A percentile compares a stretch with the other conserved stretches of the same genome.
phyloP scores from a whole-genome alignment of 1,140 invertebrate genomes.

The Probaryconus sp. region DNA sequence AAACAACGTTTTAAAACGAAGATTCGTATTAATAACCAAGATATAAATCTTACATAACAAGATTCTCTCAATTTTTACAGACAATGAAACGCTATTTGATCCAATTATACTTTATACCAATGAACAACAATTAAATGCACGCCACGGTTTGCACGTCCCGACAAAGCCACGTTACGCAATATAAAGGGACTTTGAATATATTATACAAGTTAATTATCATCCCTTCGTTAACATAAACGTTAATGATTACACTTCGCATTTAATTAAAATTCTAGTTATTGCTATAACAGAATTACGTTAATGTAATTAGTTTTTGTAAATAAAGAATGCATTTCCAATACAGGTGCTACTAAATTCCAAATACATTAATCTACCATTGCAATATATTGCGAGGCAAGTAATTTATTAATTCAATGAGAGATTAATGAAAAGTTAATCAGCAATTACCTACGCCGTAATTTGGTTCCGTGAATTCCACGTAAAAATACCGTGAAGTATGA shows the following conservation, averaged over 20 bases:
- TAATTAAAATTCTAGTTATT: conserved; percentile 38
- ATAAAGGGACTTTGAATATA: conserved; percentile 9
- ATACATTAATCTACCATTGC: conserved; percentile 29
- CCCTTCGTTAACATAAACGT: conserved; percentile 18
- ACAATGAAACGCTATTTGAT: too few species aligned
- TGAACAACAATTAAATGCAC: too few species aligned
- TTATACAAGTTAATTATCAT: conserved; percentile 26
- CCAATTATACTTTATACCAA: too few species aligned
- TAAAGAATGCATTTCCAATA: conserved; percentile 25
- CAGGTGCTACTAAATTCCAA: conserved; percentile 31
- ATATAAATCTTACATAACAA: too few species aligned
- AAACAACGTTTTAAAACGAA: too few species aligned
- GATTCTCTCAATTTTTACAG: too few species aligned
- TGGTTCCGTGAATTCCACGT: conserved; percentile 19
- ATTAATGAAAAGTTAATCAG: conserved; percentile 45
- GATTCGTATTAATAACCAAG: too few species aligned
- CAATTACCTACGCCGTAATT: conserved; percentile 25
- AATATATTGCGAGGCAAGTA: conserved; percentile 16
- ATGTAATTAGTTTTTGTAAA: conserved; percentile 18
- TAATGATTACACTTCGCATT: conserved; percentile 21
- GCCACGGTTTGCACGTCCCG: too few species aligned
- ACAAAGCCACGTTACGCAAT: not conserved
- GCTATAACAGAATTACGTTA: conserved; percentile 6
- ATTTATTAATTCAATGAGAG: conserved; percentile 42
- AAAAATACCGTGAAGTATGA: conserved; percentile 19